These are phyloP conservation scores for Oligia strigilis DNA, from an alignment of 2,888 invertebrate species.

Conservation along the genomic window DNA sequence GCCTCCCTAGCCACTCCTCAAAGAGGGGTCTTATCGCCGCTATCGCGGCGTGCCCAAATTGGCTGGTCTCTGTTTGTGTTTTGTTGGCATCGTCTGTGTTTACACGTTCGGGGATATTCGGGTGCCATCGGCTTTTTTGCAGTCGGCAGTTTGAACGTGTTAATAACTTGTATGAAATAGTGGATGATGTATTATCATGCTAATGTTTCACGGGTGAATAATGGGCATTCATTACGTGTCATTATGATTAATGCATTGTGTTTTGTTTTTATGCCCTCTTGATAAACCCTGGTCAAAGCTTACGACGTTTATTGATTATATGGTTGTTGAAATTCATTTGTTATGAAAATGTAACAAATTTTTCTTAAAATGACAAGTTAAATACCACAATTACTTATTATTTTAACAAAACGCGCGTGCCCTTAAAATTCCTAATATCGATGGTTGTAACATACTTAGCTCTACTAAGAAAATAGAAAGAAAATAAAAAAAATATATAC, in stretches of 20 bases:
- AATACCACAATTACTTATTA: not conserved
- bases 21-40: too few species aligned
- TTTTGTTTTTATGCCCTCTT: not conserved
- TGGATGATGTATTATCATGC: constrained; percentile 29
- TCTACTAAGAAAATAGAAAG: constrained; percentile 11
- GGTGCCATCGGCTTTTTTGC: constrained; percentile 34
- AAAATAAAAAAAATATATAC: not conserved
- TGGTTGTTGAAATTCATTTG: not conserved
- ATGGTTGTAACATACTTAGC: not conserved
- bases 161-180: constrained; percentile 42
- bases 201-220: constrained; percentile 37
- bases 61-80: constrained; percentile 64
- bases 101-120: constrained; percentile 30
- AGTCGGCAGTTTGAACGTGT: constrained; percentile 19
- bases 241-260: constrained; percentile 33
- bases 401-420: not conserved
- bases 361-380: not conserved
- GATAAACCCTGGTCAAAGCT: not conserved
- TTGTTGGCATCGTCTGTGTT: constrained; percentile 46
- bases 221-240: constrained; percentile 42
- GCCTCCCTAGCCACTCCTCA: too few species aligned
- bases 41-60: too few species aligned
- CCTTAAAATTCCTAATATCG: not conserved
- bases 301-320: not conserved
- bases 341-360: not conserved